Evolutionary conservation across 1,140 invertebrate genomes (phyloP).

Genomic region (Aporrectodea caliginosa): DNA sequence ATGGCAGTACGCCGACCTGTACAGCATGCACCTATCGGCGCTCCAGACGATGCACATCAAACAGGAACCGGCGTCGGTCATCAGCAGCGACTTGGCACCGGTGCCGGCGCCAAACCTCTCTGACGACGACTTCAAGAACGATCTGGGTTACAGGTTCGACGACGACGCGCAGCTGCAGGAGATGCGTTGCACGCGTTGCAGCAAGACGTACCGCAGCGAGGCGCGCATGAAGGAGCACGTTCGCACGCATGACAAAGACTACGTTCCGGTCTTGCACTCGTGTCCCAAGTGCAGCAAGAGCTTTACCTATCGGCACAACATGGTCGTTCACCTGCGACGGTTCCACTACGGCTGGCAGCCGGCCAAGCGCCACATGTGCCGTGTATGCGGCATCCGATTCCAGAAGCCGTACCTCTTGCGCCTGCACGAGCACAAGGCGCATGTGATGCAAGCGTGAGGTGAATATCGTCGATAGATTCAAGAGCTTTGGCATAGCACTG

Average conservation of each 20-base stretch:
- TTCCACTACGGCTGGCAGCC: constrained; percentile 24
- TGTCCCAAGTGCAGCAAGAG: constrained; percentile 19
- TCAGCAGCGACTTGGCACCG: background rate
- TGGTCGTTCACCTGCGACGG: constrained; percentile 19
- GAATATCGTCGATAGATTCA: no score
- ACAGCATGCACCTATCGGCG: background rate
- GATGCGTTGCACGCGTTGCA: background rate
- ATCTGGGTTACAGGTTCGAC: background rate
- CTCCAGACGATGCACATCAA: background rate
- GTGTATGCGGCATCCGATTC: constrained; percentile 16
- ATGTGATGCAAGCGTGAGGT: constrained; percentile 2
- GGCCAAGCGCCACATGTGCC: constrained; percentile 13
- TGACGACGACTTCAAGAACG: background rate
- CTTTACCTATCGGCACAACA: constrained; percentile 25
- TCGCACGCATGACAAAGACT: constrained; percentile 25
- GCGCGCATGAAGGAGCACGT: constrained; percentile 16
- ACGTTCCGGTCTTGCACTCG: constrained; percentile 22
- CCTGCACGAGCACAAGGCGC: constrained; percentile 9
- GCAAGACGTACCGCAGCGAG: constrained; percentile 23
- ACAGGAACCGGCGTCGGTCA: background rate
- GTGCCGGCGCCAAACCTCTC: background rate
- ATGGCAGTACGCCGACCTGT: background rate
- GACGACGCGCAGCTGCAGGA: constrained; percentile 11
- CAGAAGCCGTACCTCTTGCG: constrained; percentile 17
- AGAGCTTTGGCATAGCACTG: no score